Evolutionary conservation across 2,113 vertebrate species (phyloP).

Genomic region (Gobius niger): DNA sequence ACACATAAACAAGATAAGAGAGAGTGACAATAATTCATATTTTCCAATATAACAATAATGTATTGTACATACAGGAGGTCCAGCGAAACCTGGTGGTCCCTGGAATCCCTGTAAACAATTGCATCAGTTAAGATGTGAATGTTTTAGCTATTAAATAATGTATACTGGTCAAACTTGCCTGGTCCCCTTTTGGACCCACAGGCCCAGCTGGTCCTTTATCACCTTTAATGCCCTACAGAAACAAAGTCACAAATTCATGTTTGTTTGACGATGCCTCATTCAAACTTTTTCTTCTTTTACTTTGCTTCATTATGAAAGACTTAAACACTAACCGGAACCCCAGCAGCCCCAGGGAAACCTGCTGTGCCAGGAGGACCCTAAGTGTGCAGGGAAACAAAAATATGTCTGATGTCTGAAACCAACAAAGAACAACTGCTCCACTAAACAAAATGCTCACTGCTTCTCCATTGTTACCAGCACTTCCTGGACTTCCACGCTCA

Average conservation of each 20-base stretch:
- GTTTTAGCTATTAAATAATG: not conserved
- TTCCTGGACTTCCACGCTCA: slow-evolving; percentile 84
- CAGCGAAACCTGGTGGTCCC: slow-evolving; percentile 91
- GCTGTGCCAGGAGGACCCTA: slow-evolving; percentile 87
- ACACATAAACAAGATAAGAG: not conserved
- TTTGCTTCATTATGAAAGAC: slow-evolving; percentile 6
- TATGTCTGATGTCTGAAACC: not conserved
- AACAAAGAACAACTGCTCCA: not conserved
- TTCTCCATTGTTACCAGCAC: slow-evolving; percentile 87
- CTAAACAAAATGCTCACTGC: slow-evolving; percentile 76
- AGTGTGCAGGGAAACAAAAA: slow-evolving; percentile 19
- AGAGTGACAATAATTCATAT: not conserved
- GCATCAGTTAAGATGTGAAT: slow-evolving; percentile 6
- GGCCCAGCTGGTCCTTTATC: slow-evolving; percentile 82
- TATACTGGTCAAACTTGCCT: slow-evolving; percentile 68
- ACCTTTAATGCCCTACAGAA: slow-evolving; percentile 86
- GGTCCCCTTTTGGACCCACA: slow-evolving; percentile 86
- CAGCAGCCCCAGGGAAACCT: slow-evolving; percentile 83
- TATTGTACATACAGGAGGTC: slow-evolving; percentile 81
- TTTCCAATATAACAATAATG: not conserved
- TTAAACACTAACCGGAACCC: slow-evolving; percentile 80
- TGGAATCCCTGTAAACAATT: slow-evolving; percentile 83
- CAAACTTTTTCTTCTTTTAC: no score
- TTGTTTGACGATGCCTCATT: not conserved
- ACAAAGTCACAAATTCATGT: slow-evolving; percentile 1